Evolutionary conservation across 2,888 invertebrate genomes (phyloP), one percentile per base, ranked within the genome.

Genomic region (Rhorus exstirpatorius): DNA sequence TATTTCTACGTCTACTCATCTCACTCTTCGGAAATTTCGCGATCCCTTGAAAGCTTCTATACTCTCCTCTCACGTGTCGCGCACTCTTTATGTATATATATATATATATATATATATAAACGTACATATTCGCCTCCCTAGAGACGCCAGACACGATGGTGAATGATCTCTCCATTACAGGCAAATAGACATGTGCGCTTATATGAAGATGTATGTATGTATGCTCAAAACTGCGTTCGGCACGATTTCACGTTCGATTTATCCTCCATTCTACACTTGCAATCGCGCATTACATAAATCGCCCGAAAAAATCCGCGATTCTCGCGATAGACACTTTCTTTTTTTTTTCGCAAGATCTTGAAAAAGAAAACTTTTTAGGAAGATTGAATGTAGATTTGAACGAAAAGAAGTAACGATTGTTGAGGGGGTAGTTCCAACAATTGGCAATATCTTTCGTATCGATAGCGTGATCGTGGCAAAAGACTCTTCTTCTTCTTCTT

Each of bases 41-140:
- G 14, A 72, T 74, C 67, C 78, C 81, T 81, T 78, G 74, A 81
- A 81, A 78, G 81, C 78, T 78, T 78, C 71, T 44, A 14, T 38
- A 10, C 58, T 21, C 31, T n/a, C 21, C 24, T 10, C 65, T 31
- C 35, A 10, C 31, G 19, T 17, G 44, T 31, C 58, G 49, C 31
- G 58, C 58, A 65, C 65, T 72, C 74, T 79, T 74, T 49, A 60
- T 14, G 44, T 7, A 24, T 31, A n/a, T 21, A 12, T 46, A 14
- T 21, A 35, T n/a, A 51, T 68, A 12, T 14, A 68, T 51, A 24
- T 38, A n/a, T 51, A 46, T 35, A 67, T 67, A 51, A n/a, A n/a
- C n/a, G n/a, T 51, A 7, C 35, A 51, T 19, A 10, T 80, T 68
- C 12, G 49, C 49, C 41, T 58, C 70, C 53, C 70, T 26, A 4